phyloP scores from a whole-genome alignment of 1,140 invertebrate genomes.

The Eufriesea mexicana region DNA sequence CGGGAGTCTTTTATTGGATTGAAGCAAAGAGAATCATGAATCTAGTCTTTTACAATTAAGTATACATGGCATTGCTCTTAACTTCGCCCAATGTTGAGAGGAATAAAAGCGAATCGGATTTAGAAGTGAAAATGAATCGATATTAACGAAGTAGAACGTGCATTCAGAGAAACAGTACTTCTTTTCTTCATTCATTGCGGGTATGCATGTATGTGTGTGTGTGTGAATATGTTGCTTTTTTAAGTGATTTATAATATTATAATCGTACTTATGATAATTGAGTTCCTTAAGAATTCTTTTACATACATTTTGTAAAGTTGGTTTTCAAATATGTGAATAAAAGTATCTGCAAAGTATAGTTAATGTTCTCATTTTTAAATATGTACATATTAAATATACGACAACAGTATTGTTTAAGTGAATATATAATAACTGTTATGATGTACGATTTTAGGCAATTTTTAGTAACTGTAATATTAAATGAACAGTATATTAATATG shows the following conservation, averaged over 20 bases:
- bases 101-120: neutral
- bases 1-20: neutral
- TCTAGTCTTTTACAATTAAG: conserved; percentile 41
- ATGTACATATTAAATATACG: no score
- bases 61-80: neutral
- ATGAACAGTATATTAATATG: no score
- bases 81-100: neutral
- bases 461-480: no score
- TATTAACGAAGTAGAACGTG: neutral
- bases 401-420: no score
- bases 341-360: no score
- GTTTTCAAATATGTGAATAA: no score
- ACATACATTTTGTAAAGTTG: no score
- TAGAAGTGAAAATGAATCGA: neutral
- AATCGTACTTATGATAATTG: conserved; percentile 13
- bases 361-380: no score
- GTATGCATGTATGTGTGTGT: no score
- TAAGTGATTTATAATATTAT: neutral
- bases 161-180: neutral
- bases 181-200: neutral
- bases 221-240: neutral
- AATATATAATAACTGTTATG: no score
- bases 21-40: neutral
- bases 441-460: no score
- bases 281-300: neutral